phyloP scores from a whole-genome alignment of 1,140 invertebrate species.

The Papilio aristodemus region DNA sequence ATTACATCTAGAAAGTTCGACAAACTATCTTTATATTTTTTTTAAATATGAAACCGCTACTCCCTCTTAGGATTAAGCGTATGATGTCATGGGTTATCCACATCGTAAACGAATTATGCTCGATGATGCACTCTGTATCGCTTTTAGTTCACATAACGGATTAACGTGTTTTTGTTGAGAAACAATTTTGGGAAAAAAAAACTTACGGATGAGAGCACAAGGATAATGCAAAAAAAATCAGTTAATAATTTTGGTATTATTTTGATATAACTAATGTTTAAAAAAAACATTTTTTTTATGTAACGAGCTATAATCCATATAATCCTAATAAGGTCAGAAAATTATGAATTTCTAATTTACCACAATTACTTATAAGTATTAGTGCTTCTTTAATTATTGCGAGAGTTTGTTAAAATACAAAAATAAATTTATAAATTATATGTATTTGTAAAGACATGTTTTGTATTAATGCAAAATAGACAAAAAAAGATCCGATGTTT shows the following conservation, averaged over 20 bases:
- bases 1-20: background rate
- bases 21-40: background rate
- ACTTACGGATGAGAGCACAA: conserved; percentile 19
- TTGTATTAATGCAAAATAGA: too few species aligned
- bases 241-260: background rate
- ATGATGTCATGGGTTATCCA: conserved; percentile 24
- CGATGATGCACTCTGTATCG: conserved; percentile 10
- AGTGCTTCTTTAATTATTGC: too few species aligned
- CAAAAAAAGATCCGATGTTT: background rate
- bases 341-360: background rate
- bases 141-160: conserved; percentile 15
- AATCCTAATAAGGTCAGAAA: background rate
- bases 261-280: background rate
- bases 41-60: background rate
- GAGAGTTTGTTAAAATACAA: too few species aligned
- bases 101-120: conserved; percentile 21
- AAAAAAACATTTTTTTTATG: background rate
- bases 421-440: too few species aligned
- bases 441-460: too few species aligned
- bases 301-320: background rate
- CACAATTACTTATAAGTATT: too few species aligned
- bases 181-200: conserved; percentile 27
- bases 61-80: background rate
- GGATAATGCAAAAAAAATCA: conserved; percentile 15
- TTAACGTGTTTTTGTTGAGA: conserved; percentile 15